Base-by-base conservation (phyloP, 2,797 vertebrate species). In the Chrosomus eos region DNA sequence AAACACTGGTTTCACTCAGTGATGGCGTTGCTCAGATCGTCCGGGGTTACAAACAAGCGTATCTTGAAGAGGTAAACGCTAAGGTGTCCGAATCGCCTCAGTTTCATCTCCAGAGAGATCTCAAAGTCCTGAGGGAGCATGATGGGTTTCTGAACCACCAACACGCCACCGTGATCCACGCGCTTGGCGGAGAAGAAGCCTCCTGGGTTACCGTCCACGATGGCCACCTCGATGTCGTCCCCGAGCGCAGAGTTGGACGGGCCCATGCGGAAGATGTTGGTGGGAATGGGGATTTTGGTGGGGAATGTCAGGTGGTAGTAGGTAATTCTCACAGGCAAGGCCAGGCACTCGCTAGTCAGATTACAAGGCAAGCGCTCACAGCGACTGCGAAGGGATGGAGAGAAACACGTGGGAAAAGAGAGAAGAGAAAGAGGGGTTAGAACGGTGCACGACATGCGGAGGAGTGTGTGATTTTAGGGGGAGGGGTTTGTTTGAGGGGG, bases 291-390 rank as follows among this genome's bases (percentile, higher is more conserved):
- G 89, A 98, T 96, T 96, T 97, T 97, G 97, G 96, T 97, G 87
- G 98, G 97, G 94, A 99, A 98, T 94, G 97, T 98, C 95, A 99
- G 97, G 93, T 97, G 94, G 96, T 99, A 97, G 97, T 97, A 95
- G 94, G 97, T 98, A 96, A 99, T 98, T 97, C 98, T 96, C 97
- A 98, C 90, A 91, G 98, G 98, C 95, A 96, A 95, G 94, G 93
- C 93, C 95, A 95, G 96, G 96, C 98, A 99, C 93, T 98, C 96
- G 89, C 92, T 91, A 96, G 94, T 96, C 90, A 97, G 97, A 96
- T 96, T 96, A 96, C 98, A 99, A 96, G 97, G 96, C 97, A 99
- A 97, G 96, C 97, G 98, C 94, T 99, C 98, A 62, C 98, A 99
- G 96, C 97, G 97, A 96, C 98, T 99, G 98, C 94, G n/a, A 77